Conservation (phyloP, 2,888 invertebrate genomes). For the Pyrgus malvae region DNA sequence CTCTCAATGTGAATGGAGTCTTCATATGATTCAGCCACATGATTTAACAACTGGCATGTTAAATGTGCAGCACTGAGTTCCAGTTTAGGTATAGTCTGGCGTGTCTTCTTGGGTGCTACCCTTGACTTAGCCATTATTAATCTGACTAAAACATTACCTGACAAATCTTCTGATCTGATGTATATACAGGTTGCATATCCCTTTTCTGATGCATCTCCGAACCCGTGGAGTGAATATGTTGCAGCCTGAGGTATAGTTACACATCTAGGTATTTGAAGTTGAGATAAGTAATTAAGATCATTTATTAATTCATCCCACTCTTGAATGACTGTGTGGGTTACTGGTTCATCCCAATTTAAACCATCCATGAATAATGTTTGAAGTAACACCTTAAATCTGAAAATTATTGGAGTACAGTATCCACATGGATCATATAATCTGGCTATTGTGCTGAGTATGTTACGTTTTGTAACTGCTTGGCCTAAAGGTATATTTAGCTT, state of each 20-base stretch:
- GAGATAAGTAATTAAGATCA: slow-evolving; percentile 6
- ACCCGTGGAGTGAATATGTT: background rate
- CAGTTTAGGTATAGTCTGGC: slow-evolving; percentile 11
- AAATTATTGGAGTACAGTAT: slow-evolving; percentile 15
- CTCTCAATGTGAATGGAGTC: background rate
- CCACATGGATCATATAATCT: slow-evolving; percentile 5
- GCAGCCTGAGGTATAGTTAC: background rate
- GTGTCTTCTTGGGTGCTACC: slow-evolving; percentile 2
- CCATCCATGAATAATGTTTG: slow-evolving; percentile 15
- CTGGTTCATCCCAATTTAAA: slow-evolving; percentile 16
- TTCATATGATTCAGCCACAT: slow-evolving; percentile 8
- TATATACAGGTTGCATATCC: slow-evolving; percentile 3
- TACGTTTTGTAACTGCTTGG: background rate
- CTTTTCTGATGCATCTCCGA: slow-evolving; percentile 7
- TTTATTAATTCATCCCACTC: slow-evolving; percentile 7
- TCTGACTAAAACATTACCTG: slow-evolving; percentile 5
- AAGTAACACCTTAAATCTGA: slow-evolving; percentile 14
- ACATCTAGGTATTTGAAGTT: slow-evolving; percentile 9
- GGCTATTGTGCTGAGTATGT: slow-evolving; percentile 4
- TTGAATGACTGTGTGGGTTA: background rate
- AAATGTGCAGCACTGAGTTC: slow-evolving; percentile 9
- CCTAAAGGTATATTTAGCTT: no score
- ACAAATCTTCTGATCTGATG: background rate
- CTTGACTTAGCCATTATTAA: slow-evolving; percentile 8
- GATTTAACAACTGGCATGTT: slow-evolving; percentile 6